Percentiles rank a stretch among this genome's conserved stretches.
Conservation (phyloP, 2,113 vertebrate genomes). For the Cinclus mexicanus region DNA sequence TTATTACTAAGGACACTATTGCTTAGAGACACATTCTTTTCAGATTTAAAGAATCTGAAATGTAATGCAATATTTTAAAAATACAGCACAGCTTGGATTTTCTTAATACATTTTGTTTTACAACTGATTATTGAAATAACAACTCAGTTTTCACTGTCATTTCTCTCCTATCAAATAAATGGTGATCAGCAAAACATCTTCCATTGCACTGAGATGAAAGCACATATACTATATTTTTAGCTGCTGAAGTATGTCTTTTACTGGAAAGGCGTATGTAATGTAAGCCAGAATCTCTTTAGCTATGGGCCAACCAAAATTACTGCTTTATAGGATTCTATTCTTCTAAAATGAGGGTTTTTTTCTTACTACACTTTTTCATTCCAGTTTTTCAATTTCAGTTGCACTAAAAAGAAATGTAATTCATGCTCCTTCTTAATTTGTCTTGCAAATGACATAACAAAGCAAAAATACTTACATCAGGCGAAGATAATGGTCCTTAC, state of each 20-base stretch:
- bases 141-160: not conserved
- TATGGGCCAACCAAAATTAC: not conserved
- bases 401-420: not conserved
- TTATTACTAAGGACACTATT: not conserved
- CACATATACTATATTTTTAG: not conserved
- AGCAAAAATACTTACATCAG: not conserved
- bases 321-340: not conserved
- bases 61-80: not conserved
- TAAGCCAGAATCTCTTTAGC: not conserved
- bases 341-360: rapidly evolving
- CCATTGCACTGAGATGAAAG: not conserved
- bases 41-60: not conserved
- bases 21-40: not conserved
- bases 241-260: not conserved
- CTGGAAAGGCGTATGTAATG: not conserved
- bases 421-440: not conserved
- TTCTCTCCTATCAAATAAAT: not conserved
- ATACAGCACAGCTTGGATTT: not conserved
- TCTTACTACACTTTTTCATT: not conserved
- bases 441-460: not conserved
- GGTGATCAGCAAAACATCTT: not conserved
- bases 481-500: not conserved
- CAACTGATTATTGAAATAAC: not conserved
- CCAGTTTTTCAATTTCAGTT: not conserved
- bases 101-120: not conserved